These are phyloP conservation scores for Drepana falcataria DNA, from an alignment of 2,888 invertebrate genomes.

Conservation along the genomic window DNA sequence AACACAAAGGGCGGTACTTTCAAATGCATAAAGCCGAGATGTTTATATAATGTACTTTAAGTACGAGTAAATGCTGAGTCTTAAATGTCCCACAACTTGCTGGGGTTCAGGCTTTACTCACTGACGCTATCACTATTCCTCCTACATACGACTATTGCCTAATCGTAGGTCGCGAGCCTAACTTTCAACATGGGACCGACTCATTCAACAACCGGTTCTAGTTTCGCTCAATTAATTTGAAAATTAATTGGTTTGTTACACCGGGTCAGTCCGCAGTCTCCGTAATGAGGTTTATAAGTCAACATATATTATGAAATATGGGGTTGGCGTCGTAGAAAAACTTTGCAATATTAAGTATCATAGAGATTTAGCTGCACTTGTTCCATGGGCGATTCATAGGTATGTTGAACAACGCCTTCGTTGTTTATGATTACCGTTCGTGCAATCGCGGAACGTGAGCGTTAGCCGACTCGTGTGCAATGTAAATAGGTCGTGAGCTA, in stretches of 20 bases:
- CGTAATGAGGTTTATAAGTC: conserved; percentile 52
- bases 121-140: conserved; percentile 27
- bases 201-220: conserved; percentile 59
- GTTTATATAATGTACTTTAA: not conserved
- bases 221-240: conserved; percentile 65
- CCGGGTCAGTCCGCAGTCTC: conserved; percentile 42
- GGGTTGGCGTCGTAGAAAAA: conserved; percentile 7
- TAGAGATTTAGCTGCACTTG: not conserved
- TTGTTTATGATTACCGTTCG: not conserved
- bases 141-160: conserved; percentile 59
- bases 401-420: not conserved
- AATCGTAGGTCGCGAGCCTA: conserved; percentile 62
- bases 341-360: not conserved
- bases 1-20: conserved; percentile 1
- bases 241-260: conserved; percentile 63
- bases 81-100: conserved; percentile 5
- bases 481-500: no score
- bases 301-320: conserved; percentile 44
- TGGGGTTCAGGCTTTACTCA: conserved; percentile 5
- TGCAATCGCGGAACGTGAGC: conserved; percentile 13
- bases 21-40: not conserved
- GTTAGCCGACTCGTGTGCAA: conserved; percentile 9
- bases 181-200: conserved; percentile 62
- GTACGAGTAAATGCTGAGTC: not conserved
- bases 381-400: not conserved